Evolutionary conservation across 53 echinoderm and acorn worm genomes (phyloP), one percentile per base, ranked within the genome.

Genomic region (Temnopleurus reevesii): DNA sequence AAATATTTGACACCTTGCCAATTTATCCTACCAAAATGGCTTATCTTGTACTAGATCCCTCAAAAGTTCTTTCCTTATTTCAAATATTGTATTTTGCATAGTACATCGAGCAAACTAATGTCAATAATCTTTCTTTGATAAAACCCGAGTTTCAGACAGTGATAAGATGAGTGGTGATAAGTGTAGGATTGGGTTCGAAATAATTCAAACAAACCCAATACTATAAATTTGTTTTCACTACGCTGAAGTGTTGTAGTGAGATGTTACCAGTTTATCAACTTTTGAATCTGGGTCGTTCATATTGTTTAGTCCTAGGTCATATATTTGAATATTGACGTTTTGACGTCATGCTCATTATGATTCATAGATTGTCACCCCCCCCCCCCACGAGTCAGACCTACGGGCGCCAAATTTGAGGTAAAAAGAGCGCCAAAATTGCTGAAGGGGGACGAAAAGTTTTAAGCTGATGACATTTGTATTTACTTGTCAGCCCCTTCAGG

Each of bases 41-140:
- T 71, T 71, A 71, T 71, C 71, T 71, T 19, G 18, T 34, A 60
- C 27, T n/a, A 18, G 21, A 5, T 38, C 23, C 71, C 33, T 15
- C 33, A 31, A 33, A 34, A 31, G 30, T 18, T 49, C 49, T 63
- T 71, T 71, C 36, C 38, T 38, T 66, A 36, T 38, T 71, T 63
- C 38, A 5, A 21, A 41, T 41, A 71, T 71, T 71, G 21, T 41
- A 71, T 63, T 33, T 63, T 63, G 30, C 29, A 63, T 36, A 34
- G 71, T 71, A 41, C 71, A 71, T 41, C 71, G 41, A n/a, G 41
- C 71, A 41, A 71, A 2, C 8, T 3, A 19, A 71, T 38, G 71
- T 71, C 71, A 71, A 71, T 15, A 71, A 71, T 71, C 71, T 71
- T 41, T 71, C 71, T 71, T 71, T 71, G 79, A 79, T 79, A 79